A percentile compares a stretch with the other conserved stretches of the same genome.
Evolutionary conservation across 1,140 invertebrate genomes (phyloP).

Genomic region (Dufourea novaeangliae): DNA sequence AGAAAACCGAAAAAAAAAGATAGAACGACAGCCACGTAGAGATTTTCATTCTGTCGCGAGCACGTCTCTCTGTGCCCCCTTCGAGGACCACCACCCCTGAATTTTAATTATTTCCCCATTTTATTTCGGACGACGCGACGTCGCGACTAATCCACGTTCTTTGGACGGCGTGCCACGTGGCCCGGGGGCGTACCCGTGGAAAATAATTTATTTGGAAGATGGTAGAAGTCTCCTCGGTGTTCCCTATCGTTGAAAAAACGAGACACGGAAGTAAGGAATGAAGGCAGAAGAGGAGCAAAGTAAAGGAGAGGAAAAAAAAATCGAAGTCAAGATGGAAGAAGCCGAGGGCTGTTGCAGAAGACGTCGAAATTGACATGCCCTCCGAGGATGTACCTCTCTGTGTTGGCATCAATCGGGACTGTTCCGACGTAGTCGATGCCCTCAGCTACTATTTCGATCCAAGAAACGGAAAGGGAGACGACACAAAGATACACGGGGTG

Average conservation of each 20-base stretch:
- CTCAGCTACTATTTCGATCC: slow-evolving; percentile 50
- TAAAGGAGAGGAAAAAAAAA: neutral
- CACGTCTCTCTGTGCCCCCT: too few relatives aligned
- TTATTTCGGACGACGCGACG: slow-evolving; percentile 1
- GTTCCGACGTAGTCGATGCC: slow-evolving; percentile 20
- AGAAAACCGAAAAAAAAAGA: neutral
- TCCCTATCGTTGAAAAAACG: slow-evolving; percentile 3
- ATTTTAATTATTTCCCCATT: slow-evolving; percentile 38
- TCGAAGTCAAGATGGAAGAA: neutral
- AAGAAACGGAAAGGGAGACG: slow-evolving; percentile 1
- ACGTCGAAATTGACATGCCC: slow-evolving; percentile 56
- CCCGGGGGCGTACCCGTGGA: slow-evolving; percentile 3
- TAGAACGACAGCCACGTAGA: neutral
- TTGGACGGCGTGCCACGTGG: neutral
- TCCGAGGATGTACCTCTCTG: slow-evolving; percentile 40
- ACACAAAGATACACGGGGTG: slow-evolving; percentile 33
- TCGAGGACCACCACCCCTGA: neutral
- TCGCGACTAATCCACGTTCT: slow-evolving; percentile 9
- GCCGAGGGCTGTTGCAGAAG: neutral
- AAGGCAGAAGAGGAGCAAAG: neutral
- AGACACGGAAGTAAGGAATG: neutral
- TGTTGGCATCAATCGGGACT: slow-evolving; percentile 54
- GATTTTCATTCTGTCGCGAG: neutral
- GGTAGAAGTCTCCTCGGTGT: slow-evolving; percentile 6
- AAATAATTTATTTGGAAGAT: slow-evolving; percentile 31